Percentiles rank a stretch among this genome's conserved stretches.
These are phyloP conservation scores for Mastacembelus armatus DNA, from an alignment of 2,797 vertebrate genomes.

Conservation along the genomic window DNA sequence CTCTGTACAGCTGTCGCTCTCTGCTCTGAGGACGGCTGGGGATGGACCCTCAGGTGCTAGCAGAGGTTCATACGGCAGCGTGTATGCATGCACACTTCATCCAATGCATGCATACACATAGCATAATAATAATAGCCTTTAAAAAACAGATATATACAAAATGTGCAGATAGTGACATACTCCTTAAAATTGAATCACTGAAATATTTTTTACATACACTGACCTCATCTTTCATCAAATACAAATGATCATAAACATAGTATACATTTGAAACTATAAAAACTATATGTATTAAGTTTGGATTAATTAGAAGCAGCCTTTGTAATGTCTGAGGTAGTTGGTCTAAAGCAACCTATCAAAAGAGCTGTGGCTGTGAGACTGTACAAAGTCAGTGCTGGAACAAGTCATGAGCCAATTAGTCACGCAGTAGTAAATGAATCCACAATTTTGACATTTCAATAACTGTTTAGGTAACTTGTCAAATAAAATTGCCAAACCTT, in stretches of 20 bases:
- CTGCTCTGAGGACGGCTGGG: conserved; percentile 69
- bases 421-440: not conserved
- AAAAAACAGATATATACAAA: not conserved
- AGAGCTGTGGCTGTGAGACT: not conserved
- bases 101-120: conserved; percentile 32
- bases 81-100: conserved; percentile 37
- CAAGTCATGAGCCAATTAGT: no score
- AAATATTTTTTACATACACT: conserved; percentile 12
- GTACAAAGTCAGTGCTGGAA: no score
- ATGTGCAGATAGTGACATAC: not conserved
- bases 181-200: not conserved
- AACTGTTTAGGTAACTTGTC: not conserved
- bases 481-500: not conserved
- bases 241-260: conserved; percentile 6
- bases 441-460: not conserved
- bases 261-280: not conserved
- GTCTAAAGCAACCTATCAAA: not conserved
- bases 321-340: not conserved
- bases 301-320: conserved; percentile 1
- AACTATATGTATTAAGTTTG: conserved; percentile 1
- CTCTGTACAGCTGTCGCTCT: conserved; percentile 83
- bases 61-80: conserved; percentile 68
- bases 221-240: conserved; percentile 6
- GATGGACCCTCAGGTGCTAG: conserved; percentile 77
- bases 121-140: not conserved